Conservation (phyloP, 2,797 vertebrate genomes). For the Chelon auratus region DNA sequence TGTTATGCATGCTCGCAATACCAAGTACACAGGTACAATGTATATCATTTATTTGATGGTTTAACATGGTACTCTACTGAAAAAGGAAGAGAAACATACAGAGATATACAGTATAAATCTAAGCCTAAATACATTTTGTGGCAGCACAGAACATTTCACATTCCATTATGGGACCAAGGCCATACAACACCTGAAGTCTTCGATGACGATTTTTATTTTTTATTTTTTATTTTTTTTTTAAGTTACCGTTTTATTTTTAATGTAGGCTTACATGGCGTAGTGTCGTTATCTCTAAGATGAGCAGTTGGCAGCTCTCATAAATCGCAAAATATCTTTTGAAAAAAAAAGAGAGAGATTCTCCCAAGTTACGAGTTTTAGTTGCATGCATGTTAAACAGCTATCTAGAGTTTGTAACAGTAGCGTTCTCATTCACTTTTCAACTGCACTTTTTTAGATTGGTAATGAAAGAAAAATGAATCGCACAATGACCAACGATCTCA, state of each 20-base stretch:
- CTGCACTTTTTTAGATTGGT: conserved; percentile 33
- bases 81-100: conserved; percentile 82
- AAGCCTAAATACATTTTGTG: conserved; percentile 84
- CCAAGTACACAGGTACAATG: conserved; percentile 72
- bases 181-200: conserved; percentile 78
- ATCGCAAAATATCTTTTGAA: conserved; percentile 48
- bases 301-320: conserved; percentile 64
- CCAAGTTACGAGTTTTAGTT: conserved; percentile 59
- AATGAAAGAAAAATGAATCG: not conserved
- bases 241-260: conserved; percentile 26
- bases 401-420: conserved; percentile 52
- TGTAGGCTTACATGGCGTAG: conserved; percentile 71
- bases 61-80: conserved; percentile 78
- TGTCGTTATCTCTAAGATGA: conserved; percentile 66
- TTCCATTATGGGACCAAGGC: conserved; percentile 83
- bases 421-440: conserved; percentile 30
- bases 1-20: conserved; percentile 63
- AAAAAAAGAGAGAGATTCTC: conserved; percentile 22
- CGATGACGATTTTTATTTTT: conserved; percentile 47
- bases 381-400: conserved; percentile 76
- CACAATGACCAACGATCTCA: conserved; percentile 42
- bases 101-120: conserved; percentile 83
- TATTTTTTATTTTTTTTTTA: conserved; percentile 33
- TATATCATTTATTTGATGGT: conserved; percentile 81
- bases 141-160: conserved; percentile 86